These are phyloP conservation scores for Mormyrus iriodes DNA, from an alignment of 2,113 vertebrate species.

Conservation along the genomic window DNA sequence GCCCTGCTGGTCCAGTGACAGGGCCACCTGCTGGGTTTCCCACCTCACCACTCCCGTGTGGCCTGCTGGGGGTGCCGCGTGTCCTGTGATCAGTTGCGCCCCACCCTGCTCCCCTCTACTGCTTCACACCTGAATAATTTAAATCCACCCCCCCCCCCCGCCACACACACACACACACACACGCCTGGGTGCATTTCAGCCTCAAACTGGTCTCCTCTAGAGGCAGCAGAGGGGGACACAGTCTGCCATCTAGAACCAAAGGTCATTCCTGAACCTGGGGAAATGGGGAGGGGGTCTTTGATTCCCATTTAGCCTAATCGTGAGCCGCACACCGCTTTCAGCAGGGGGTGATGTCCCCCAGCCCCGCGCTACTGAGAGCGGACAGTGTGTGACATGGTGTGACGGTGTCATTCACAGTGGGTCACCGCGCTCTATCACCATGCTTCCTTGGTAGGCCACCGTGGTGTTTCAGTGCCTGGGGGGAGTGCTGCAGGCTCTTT, in stretches of 20 bases:
- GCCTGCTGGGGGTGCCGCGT: not conserved
- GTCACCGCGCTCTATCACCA: not conserved
- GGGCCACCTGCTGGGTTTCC: not conserved
- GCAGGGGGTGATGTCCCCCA: too few relatives aligned
- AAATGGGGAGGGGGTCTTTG: not conserved
- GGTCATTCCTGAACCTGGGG: not conserved
- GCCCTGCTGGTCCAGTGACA: not conserved
- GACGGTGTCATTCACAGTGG: not conserved
- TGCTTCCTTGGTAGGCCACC: not conserved
- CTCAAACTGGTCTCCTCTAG: too few relatives aligned
- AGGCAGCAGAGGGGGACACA: too few relatives aligned
- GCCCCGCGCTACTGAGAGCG: not conserved
- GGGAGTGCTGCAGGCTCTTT: not conserved
- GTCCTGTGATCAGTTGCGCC: not conserved
- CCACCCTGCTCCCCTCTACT: not conserved
- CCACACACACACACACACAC: not conserved
- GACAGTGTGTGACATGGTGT: not conserved
- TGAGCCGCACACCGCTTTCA: not conserved
- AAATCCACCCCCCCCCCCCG: not conserved
- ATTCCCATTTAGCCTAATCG: not conserved
- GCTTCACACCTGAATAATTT: constrained; percentile 20
- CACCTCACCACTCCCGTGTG: not conserved
- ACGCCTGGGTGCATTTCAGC: too few relatives aligned
- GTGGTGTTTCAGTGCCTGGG: not conserved
- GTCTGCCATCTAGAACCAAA: not conserved